phyloP scores from a whole-genome alignment of 2,888 invertebrate species.

The Lampropteryx suffumata region DNA sequence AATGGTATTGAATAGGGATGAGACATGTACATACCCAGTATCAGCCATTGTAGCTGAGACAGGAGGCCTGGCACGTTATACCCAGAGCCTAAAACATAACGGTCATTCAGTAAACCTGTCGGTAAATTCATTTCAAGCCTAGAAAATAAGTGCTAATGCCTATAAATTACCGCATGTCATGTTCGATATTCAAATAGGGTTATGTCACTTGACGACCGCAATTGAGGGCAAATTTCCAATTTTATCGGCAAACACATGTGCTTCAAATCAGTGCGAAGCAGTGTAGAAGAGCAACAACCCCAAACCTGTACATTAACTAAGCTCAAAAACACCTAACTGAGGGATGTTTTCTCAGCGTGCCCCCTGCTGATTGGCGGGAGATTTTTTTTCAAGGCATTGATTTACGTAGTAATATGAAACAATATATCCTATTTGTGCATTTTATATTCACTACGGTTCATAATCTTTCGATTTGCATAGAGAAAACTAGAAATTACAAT shows the following conservation, averaged over 20 bases:
- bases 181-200: conserved; percentile 78
- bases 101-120: conserved; percentile 40
- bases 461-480: conserved; percentile 44
- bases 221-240: conserved; percentile 61
- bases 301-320: conserved; percentile 38
- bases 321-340: conserved; percentile 46
- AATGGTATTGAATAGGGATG: conserved; percentile 43
- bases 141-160: conserved; percentile 51
- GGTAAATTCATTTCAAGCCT: conserved; percentile 38
- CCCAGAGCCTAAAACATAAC: conserved; percentile 60
- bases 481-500: conserved; percentile 51
- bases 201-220: conserved; percentile 79
- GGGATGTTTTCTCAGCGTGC: conserved; percentile 68
- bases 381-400: conserved; percentile 59
- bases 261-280: conserved; percentile 40
- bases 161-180: conserved; percentile 80
- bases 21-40: conserved; percentile 68
- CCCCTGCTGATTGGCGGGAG: conserved; percentile 81
- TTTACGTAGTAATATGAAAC: conserved; percentile 41
- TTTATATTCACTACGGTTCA: conserved; percentile 53
- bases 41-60: conserved; percentile 68
- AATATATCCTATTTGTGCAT: conserved; percentile 40
- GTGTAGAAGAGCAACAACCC: conserved; percentile 34
- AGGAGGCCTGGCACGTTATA: conserved; percentile 52
- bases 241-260: conserved; percentile 43